Percentiles rank a stretch among this genome's conserved stretches.
These are phyloP conservation scores for Xanthostigma xanthostigma DNA, from an alignment of 2,888 invertebrate genomes.

Conservation along the genomic window DNA sequence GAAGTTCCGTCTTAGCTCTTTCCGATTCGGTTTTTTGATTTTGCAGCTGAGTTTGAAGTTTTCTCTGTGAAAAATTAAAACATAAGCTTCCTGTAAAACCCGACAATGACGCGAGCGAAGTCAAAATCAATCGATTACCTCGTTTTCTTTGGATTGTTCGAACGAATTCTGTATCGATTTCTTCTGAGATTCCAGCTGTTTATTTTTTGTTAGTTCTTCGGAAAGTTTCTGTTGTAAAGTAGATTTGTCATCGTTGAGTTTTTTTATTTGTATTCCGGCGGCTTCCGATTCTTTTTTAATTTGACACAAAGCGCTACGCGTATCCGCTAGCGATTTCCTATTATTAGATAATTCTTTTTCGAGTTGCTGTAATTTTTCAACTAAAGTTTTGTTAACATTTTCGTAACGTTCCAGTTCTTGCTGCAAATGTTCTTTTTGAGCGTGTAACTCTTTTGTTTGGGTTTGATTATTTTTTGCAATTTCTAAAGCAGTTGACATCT, in stretches of 20 bases:
- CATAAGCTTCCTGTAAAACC: too few species aligned
- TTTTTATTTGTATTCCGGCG: slow-evolving; percentile 26
- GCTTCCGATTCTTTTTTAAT: slow-evolving; percentile 37
- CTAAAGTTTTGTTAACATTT: slow-evolving; percentile 37
- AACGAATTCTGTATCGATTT: slow-evolving; percentile 21
- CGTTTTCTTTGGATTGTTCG: slow-evolving; percentile 22
- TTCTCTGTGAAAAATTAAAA: slow-evolving; percentile 24
- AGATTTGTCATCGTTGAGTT: slow-evolving; percentile 19
- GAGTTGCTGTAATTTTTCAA: slow-evolving; percentile 43
- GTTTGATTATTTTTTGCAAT: slow-evolving; percentile 52
- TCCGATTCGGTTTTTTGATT: slow-evolving; percentile 38
- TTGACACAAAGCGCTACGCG: slow-evolving; percentile 22
- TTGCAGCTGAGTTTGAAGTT: slow-evolving; percentile 26
- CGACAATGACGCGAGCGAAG: too few species aligned
- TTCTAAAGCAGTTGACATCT: slow-evolving; percentile 55
- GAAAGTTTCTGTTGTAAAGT: slow-evolving; percentile 15
- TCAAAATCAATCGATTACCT: slow-evolving; percentile 17
- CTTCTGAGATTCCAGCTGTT: slow-evolving; percentile 23
- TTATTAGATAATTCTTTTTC: slow-evolving; percentile 33
- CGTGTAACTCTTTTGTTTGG: slow-evolving; percentile 39
- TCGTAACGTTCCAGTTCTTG: slow-evolving; percentile 26
- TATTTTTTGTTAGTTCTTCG: slow-evolving; percentile 16
- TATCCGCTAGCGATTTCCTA: slow-evolving; percentile 20
- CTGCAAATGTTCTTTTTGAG: slow-evolving; percentile 33
- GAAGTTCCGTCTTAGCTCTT: slow-evolving; percentile 48